Evolutionary conservation across 2,797 vertebrate genomes (phyloP), one percentile per base, ranked within the genome.

Genomic region (Channa striata): DNA sequence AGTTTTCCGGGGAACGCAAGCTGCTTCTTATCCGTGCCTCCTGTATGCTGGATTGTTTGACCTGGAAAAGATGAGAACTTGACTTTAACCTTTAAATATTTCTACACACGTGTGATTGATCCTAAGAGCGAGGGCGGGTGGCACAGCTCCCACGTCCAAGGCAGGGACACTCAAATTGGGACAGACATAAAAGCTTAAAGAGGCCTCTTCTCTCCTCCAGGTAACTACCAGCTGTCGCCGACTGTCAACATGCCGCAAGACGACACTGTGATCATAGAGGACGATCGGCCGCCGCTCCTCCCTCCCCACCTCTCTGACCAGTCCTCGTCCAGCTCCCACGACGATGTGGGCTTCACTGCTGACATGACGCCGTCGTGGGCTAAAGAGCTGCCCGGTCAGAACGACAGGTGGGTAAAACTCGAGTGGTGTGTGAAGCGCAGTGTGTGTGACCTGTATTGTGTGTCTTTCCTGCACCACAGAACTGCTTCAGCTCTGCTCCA

Each of bases 171-270:
- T 4, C 12, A 5, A 40, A 6, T 25, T 30, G 23, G 11, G 6
- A 23, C 6, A 21, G 9, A 44, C 17, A 48, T 12, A 62, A 25
- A 47, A 16, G 2, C 50, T 9, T 1, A 5, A 23, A 58, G 14
- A 21, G 72, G 43, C 58, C 10, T 23, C 6, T 33, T 21, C 2
- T 70, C 47, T 66, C 21, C 20, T 73, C 34, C 93, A 99, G 97
- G 96, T 90, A 96, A 97, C 95, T 97, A 96, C 66, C 97, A 98
- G 87, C 95, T 99, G 52, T 99, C 97, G 14, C 97, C 96, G 16
- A 99, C 97, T 0, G 97, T 99, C 90, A 99, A 99, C 91, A 99
- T 99, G 97, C 96, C 97, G 16, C 97, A 97, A 44, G 97, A 97
- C 77, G 97, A 99, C 89, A 96, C 95, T 0, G 95, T 99, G 82